Percentiles rank a stretch among this genome's conserved stretches.
phyloP scores from a whole-genome alignment of 2,888 invertebrate species.

The Cantharis rufa region DNA sequence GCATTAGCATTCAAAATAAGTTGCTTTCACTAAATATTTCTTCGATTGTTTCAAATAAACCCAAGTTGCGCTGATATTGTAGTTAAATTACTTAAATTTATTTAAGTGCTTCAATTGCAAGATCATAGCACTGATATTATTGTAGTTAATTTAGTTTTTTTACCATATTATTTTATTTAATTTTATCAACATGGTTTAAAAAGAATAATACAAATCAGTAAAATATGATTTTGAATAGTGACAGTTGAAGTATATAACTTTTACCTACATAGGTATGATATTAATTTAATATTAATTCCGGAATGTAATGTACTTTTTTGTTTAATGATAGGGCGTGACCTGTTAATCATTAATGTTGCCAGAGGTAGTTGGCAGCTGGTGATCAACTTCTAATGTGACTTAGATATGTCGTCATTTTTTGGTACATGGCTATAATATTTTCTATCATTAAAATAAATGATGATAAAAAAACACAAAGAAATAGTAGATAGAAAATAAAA shows the following conservation, averaged over 20 bases:
- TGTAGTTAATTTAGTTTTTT: too few species aligned
- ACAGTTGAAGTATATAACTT: constrained; percentile 24
- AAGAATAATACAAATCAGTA: background rate
- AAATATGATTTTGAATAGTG: constrained; percentile 12
- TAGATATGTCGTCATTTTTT: constrained; percentile 18
- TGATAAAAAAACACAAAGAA: background rate
- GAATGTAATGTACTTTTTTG: constrained; percentile 35
- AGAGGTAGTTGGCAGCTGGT: constrained; percentile 14
- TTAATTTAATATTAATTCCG: constrained; percentile 34
- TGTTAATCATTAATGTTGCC: constrained; percentile 22
- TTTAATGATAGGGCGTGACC: constrained; percentile 34
- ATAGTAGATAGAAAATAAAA: background rate
- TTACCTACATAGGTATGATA: constrained; percentile 17
- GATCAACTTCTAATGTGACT: constrained; percentile 16
- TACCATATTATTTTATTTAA: too few species aligned
- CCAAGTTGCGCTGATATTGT: too few species aligned
- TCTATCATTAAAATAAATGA: background rate
- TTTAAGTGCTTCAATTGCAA: too few species aligned
- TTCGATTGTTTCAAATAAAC: too few species aligned
- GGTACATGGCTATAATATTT: background rate
- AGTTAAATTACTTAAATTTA: too few species aligned
- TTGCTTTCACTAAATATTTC: too few species aligned
- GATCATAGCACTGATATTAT: too few species aligned
- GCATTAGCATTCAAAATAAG: too few species aligned
- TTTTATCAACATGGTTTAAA: background rate